phyloP scores from a whole-genome alignment of 2,888 invertebrate genomes.

The Drymonia ruficornis region DNA sequence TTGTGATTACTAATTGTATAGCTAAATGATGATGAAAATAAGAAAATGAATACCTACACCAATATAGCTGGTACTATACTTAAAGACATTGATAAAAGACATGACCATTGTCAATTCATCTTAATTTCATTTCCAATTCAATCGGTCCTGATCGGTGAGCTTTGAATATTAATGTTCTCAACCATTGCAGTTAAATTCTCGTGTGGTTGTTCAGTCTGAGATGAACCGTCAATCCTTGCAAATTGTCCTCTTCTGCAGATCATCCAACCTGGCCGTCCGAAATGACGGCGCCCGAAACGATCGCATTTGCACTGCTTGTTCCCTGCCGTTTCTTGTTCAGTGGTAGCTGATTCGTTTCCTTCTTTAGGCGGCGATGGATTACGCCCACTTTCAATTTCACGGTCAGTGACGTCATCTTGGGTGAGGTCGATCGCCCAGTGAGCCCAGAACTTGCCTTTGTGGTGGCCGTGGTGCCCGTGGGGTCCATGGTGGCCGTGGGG shows the following conservation, averaged over 20 bases:
- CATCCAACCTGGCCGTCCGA: slow-evolving; percentile 17
- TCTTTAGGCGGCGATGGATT: slow-evolving; percentile 25
- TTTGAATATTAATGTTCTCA: slow-evolving; percentile 38
- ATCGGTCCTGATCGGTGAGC: slow-evolving; percentile 15
- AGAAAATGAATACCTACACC: too few species aligned
- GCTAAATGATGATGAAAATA: too few species aligned
- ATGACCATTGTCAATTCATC: too few species aligned
- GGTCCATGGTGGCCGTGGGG: slow-evolving; percentile 13
- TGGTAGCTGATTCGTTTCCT: slow-evolving; percentile 9
- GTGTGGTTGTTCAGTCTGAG: slow-evolving; percentile 28
- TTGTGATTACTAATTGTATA: too few species aligned
- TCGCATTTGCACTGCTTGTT: slow-evolving; percentile 16
- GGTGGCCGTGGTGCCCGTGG: slow-evolving; percentile 18
- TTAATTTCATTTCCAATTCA: background rate
- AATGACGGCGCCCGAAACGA: slow-evolving; percentile 16
- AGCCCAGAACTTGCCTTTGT: slow-evolving; percentile 29
- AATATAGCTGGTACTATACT: too few species aligned
- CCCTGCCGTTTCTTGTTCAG: slow-evolving; percentile 12
- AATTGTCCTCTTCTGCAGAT: slow-evolving; percentile 10
- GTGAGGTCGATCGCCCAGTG: slow-evolving; percentile 31
- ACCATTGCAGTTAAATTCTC: slow-evolving; percentile 39
- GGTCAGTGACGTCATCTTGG: slow-evolving; percentile 15
- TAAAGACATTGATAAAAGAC: too few species aligned
- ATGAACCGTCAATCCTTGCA: slow-evolving; percentile 18
- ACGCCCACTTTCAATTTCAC: slow-evolving; percentile 14